Conservation (phyloP, 2,113 vertebrate genomes). For the Syrmaticus mikado region DNA sequence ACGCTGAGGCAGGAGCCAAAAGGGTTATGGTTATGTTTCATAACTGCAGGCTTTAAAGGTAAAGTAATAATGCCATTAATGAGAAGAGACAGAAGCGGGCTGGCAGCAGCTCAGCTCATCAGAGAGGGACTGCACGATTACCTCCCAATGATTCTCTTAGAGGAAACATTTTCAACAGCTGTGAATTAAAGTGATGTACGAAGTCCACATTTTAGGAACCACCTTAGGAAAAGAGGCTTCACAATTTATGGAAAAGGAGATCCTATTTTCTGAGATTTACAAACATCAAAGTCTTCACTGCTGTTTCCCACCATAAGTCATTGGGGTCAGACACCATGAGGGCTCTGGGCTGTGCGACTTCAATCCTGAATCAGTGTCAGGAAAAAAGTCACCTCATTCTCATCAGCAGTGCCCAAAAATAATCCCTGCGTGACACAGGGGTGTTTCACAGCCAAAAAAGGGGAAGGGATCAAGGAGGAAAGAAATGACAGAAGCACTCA, state of each 20-base stretch:
- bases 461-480: background rate
- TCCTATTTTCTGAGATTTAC: background rate
- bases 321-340: background rate
- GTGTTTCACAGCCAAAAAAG: background rate
- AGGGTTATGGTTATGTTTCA: conserved; percentile 19
- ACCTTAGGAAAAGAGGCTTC: background rate
- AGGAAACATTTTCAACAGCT: background rate
- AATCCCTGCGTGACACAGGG: background rate
- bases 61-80: background rate
- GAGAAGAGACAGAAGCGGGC: background rate
- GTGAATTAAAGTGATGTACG: background rate
- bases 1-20: background rate
- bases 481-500: background rate
- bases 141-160: background rate
- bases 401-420: background rate
- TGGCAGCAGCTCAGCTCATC: background rate
- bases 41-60: conserved; percentile 20
- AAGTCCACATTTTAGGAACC: background rate
- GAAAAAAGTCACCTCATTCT: background rate
- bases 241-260: background rate
- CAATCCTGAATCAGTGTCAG: background rate
- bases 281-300: background rate
- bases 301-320: background rate
- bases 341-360: background rate
- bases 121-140: background rate